Evolutionary conservation across 37 sponge, comb jelly and placozoan genomes (phyloP).

Genomic region (Axinella damicornis): DNA sequence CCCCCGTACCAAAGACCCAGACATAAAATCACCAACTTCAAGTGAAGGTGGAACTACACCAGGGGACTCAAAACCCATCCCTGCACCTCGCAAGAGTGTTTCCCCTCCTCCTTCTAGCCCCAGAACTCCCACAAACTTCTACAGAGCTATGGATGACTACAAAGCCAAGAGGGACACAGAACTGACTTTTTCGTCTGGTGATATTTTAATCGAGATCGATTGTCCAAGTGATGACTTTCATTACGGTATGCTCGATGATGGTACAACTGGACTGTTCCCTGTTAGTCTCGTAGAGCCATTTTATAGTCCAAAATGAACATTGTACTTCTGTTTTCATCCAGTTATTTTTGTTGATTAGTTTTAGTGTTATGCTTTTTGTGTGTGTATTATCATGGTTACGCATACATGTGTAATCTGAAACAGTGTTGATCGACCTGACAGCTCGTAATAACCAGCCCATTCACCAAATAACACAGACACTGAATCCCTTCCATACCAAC

Average conservation of each 20-base stretch:
- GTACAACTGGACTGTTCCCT: constrained; percentile 77
- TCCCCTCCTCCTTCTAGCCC: not conserved
- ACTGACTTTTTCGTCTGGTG: constrained; percentile 60
- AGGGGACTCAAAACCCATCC: not conserved
- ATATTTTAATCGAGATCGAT: constrained; percentile 58
- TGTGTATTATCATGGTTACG: no score
- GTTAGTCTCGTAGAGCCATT: constrained; percentile 55
- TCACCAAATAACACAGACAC: no score
- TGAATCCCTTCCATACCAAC: no score
- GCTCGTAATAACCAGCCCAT: no score
- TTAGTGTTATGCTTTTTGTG: no score
- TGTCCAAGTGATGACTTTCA: constrained; percentile 2
- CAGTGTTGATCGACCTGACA: no score
- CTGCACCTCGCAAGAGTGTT: not conserved
- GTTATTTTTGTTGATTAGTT: no score
- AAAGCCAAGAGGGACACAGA: constrained; percentile 25
- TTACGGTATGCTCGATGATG: constrained; percentile 83
- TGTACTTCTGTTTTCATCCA: no score
- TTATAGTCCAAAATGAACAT: not conserved
- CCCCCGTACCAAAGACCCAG: not conserved
- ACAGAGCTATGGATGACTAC: constrained; percentile 53
- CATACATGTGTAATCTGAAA: no score
- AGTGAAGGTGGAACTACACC: not conserved
- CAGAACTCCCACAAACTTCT: constrained; percentile 37
- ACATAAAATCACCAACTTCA: not conserved